Conservation (phyloP, 1,140 invertebrate species). For the Lepidurus apus region DNA sequence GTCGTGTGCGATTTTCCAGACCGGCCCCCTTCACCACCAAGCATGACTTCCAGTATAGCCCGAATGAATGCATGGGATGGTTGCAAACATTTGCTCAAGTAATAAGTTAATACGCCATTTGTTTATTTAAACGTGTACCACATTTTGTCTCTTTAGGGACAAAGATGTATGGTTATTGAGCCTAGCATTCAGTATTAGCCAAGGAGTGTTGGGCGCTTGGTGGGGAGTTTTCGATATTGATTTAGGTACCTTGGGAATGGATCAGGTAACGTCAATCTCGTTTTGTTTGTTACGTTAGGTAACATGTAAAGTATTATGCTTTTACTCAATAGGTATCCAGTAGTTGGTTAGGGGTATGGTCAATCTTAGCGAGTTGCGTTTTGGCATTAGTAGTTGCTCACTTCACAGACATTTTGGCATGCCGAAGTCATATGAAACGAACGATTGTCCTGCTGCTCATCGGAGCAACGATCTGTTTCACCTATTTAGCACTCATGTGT, state of each 20-base stretch:
- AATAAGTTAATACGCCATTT: background rate
- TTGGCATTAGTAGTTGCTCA: conserved; percentile 42
- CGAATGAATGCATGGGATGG: conserved; percentile 26
- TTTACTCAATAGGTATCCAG: conserved; percentile 37
- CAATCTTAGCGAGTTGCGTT: conserved; percentile 42
- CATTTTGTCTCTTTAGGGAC: conserved; percentile 40
- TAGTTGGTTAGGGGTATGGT: conserved; percentile 45
- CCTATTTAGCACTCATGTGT: conserved; percentile 42
- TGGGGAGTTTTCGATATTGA: conserved; percentile 46
- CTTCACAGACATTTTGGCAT: conserved; percentile 43
- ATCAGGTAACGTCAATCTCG: conserved; percentile 41
- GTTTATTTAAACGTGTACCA: background rate
- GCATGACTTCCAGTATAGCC: conserved; percentile 39
- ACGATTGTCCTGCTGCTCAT: conserved; percentile 42
- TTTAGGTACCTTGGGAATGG: conserved; percentile 42
- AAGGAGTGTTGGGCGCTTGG: conserved; percentile 48
- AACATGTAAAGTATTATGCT: conserved; percentile 38
- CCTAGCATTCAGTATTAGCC: conserved; percentile 45
- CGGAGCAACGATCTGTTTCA: conserved; percentile 43
- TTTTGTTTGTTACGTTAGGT: conserved; percentile 26
- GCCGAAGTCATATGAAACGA: conserved; percentile 41
- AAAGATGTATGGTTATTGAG: conserved; percentile 45
- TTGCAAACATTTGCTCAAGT: conserved; percentile 27
- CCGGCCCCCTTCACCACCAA: conserved; percentile 44
- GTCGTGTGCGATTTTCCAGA: conserved; percentile 45